Percentiles rank a stretch among this genome's conserved stretches.
Conservation (phyloP, 2,113 vertebrate species). For the Pelusios castaneus region DNA sequence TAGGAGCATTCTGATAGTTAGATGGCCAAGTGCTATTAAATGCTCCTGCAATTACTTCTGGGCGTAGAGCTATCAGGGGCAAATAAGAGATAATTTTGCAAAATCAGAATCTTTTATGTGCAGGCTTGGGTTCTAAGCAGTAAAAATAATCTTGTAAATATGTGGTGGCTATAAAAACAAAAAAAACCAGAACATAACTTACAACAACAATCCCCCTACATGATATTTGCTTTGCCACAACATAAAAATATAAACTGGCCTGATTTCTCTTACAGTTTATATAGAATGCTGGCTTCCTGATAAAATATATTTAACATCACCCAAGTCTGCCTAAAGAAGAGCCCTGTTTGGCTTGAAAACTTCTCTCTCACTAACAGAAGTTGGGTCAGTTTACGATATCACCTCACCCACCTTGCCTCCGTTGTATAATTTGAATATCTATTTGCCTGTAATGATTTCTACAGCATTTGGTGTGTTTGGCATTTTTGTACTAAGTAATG, state of each 20-base stretch:
- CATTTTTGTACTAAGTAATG: neutral
- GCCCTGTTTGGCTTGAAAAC: neutral
- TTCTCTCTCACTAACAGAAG: neutral
- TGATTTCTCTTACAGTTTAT: neutral
- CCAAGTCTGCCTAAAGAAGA: neutral
- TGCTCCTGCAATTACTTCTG: neutral
- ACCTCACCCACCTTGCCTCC: neutral
- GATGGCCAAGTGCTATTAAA: conserved; percentile 42
- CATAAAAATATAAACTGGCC: neutral
- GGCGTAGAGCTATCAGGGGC: conserved; percentile 32
- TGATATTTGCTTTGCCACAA: neutral
- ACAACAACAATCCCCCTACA: neutral
- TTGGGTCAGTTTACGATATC: neutral
- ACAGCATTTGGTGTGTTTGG: neutral
- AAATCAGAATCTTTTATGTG: conserved; percentile 34
- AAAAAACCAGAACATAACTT: neutral
- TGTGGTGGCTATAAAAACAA: neutral
- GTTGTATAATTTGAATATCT: neutral
- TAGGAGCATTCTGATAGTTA: conserved; percentile 43
- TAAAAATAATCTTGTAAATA: conserved; percentile 50
- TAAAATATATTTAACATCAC: neutral
- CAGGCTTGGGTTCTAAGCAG: conserved; percentile 46
- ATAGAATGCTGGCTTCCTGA: neutral
- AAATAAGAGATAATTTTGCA: conserved; percentile 62
- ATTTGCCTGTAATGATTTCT: neutral